These are phyloP conservation scores for Agrotis exclamationis DNA, from an alignment of 2,888 invertebrate genomes.

Conservation along the genomic window DNA sequence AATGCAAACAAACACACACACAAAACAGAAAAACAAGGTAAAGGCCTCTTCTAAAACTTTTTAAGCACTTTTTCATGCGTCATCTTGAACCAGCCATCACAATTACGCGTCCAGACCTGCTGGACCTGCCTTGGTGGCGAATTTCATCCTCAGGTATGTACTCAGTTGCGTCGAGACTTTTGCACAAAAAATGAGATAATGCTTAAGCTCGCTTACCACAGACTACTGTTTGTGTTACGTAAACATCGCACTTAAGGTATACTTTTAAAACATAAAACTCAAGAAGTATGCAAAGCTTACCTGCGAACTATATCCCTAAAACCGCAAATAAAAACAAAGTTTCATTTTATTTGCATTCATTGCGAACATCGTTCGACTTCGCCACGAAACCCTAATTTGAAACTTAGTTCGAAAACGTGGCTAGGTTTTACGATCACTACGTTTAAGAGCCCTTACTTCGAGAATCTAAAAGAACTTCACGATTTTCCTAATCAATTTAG, in stretches of 20 bases:
- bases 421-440: constrained; percentile 58
- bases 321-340: constrained; percentile 49
- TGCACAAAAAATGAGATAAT: no score
- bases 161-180: no score
- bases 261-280: not conserved
- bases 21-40: no score
- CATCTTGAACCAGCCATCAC: no score
- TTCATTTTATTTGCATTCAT: constrained; percentile 54
- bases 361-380: constrained; percentile 49
- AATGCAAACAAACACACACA: no score
- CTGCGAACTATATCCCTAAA: constrained; percentile 41
- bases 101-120: no score
- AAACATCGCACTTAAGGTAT: not conserved
- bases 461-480: constrained; percentile 48
- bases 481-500: constrained; percentile 56
- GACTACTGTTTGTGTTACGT: no score
- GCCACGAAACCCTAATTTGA: constrained; percentile 62
- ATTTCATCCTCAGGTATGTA: no score
- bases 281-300: constrained; percentile 2
- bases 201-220: no score
- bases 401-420: constrained; percentile 62
- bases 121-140: no score
- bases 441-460: constrained; percentile 36
- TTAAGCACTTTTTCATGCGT: no score
- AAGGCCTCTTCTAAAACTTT: no score